Percentiles rank a stretch among this genome's conserved stretches.
Conservation (phyloP, 2,888 invertebrate genomes). For the Vannuccia rotundouncinata region DNA sequence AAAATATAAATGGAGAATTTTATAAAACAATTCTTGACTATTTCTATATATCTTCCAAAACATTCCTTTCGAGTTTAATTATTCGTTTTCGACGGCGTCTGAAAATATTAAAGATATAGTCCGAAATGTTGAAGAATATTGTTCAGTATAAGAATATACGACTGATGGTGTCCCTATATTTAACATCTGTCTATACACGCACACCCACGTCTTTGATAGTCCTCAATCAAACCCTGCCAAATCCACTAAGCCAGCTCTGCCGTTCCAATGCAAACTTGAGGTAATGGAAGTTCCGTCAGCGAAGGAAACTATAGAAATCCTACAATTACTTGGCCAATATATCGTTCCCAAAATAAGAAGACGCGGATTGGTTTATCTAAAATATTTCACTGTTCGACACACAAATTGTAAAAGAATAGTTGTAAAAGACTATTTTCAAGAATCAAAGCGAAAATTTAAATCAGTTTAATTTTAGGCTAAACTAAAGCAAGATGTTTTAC, state of each 20-base stretch:
- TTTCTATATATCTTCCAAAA: too few species aligned
- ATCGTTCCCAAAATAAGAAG: neutral
- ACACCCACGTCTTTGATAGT: neutral
- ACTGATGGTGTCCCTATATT: neutral
- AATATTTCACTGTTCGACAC: neutral
- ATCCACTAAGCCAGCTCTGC: neutral
- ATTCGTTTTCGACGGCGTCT: too few species aligned
- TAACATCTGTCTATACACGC: neutral
- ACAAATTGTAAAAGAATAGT: too few species aligned
- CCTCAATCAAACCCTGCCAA: neutral
- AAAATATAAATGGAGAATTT: too few species aligned
- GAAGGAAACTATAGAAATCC: neutral
- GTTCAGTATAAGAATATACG: too few species aligned
- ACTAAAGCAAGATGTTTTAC: neutral
- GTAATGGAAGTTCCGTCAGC: slow-evolving; percentile 1
- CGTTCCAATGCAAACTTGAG: neutral
- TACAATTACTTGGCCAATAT: neutral
- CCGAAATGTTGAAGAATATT: too few species aligned
- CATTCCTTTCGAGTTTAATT: too few species aligned
- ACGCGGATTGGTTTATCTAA: neutral
- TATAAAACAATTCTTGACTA: too few species aligned
- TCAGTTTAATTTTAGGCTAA: neutral
- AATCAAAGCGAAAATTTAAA: neutral
- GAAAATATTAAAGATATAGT: too few species aligned
- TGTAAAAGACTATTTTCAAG: too few species aligned